A percentile compares a stretch with the other conserved stretches of the same genome.
Evolutionary conservation across 2,797 vertebrate species (phyloP).

Genomic region (Selene dorsalis): DNA sequence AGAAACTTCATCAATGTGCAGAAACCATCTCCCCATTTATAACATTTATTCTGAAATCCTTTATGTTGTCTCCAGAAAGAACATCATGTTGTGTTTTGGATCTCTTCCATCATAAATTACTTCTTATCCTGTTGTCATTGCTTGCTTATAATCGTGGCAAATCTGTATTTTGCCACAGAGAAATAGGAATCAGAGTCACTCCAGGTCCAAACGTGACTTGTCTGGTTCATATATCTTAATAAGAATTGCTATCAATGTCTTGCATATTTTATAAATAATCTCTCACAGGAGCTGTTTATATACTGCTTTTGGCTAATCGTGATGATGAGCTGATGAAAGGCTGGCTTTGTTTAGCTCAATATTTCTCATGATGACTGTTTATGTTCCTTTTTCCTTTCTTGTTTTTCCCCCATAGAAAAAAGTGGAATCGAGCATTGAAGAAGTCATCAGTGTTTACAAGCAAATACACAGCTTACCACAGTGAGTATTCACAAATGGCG

Average conservation of each 20-base stretch:
- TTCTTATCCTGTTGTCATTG: too few relatives aligned
- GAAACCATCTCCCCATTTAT: too few relatives aligned
- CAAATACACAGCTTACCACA: constrained; percentile 84
- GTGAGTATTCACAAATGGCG: constrained; percentile 77
- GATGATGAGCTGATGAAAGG: neutral
- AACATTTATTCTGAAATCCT: neutral
- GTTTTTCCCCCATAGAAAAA: constrained; percentile 84
- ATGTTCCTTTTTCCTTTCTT: constrained; percentile 6
- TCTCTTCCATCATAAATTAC: neutral
- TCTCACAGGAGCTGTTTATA: too few relatives aligned
- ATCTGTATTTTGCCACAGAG: too few relatives aligned
- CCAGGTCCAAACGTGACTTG: neutral
- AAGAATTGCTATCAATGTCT: too few relatives aligned
- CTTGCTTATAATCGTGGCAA: too few relatives aligned
- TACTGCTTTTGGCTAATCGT: neutral
- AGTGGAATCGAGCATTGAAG: constrained; percentile 91
- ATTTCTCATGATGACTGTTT: neutral
- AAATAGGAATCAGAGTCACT: too few relatives aligned
- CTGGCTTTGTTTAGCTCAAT: neutral
- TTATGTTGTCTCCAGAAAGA: neutral
- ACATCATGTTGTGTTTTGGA: neutral
- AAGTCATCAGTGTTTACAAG: constrained; percentile 89
- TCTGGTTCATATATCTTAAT: neutral
- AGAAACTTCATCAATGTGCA: too few relatives aligned
- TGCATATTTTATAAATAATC: too few relatives aligned